phyloP scores from a whole-genome alignment of 2,888 invertebrate species.

The Ommatoiulus sabulosus region DNA sequence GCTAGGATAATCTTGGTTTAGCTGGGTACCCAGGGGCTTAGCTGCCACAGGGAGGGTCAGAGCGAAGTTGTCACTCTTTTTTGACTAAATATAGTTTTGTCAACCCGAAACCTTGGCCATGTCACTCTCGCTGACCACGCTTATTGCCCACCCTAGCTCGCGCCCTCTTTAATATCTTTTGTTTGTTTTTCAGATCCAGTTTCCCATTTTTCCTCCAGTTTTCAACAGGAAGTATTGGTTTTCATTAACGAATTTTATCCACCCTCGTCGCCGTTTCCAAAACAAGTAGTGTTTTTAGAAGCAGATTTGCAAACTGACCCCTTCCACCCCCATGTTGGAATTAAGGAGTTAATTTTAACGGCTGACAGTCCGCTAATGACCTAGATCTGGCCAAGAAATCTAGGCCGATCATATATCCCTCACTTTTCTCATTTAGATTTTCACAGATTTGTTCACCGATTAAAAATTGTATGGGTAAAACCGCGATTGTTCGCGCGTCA shows the following conservation, averaged over 20 bases:
- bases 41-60: neutral
- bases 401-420: neutral
- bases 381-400: neutral
- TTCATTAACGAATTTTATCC: neutral
- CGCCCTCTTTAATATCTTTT: conserved; percentile 18
- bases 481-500: neutral
- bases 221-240: conserved; percentile 50
- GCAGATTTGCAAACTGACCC: conserved; percentile 20
- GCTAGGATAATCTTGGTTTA: conserved; percentile 18
- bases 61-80: neutral
- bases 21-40: neutral
- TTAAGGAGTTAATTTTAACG: conserved; percentile 30
- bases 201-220: conserved; percentile 33
- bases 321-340: neutral
- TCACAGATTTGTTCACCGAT: neutral
- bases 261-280: neutral
- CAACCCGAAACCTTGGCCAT: conserved; percentile 28
- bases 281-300: conserved; percentile 30
- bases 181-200: conserved; percentile 44
- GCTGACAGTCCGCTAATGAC: conserved; percentile 26
- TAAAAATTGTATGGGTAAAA: neutral
- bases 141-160: neutral
- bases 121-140: conserved; percentile 32
- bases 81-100: conserved; percentile 33
- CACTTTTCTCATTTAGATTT: conserved; percentile 18